Evolutionary conservation across 2,113 vertebrate genomes (phyloP), one percentile per base, ranked within the genome.

Genomic region (Ceyx melanurus): DNA sequence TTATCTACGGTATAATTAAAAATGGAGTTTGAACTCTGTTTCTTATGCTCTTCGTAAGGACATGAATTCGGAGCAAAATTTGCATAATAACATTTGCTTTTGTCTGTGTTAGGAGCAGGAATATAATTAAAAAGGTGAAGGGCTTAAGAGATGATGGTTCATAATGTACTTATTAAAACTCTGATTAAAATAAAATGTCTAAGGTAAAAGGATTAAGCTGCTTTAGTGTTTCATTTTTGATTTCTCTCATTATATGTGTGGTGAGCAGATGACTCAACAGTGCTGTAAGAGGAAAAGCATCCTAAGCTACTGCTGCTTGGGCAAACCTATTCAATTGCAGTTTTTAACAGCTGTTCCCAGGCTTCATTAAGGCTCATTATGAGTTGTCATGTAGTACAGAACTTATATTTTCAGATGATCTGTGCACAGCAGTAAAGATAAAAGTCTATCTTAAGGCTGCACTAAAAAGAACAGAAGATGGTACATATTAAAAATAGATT

Each of bases 311-410:
- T 86, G 95, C 92, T 96, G 96, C 95, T 93, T 93, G 95, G 96
- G 92, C 95, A 97, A 92, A 86, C 94, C 96, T 96, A 94, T 97
- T 97, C 95, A 96, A 96, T 51, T 95, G 75, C 95, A 95, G 97
- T 92, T 97, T 97, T 94, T 95, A 97, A 97, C 98, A 98, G 97
- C 97, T 98, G 97, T 96, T 98, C 96, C 95, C 96, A 87, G 86
- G 97, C 96, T 98, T 98, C 98, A 98, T 98, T 98, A 98, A 97
- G 96, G 93, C 96, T 98, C 97, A 98, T 98, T 98, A 98, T 94
- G 95, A 97, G 95, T 97, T 98, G 97, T 97, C 97, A 97, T 98
- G 97, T 97, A 97, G 97, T 96, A 89, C 93, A 95, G 97, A 97
- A 96, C 96, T 97, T 97, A 90, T 95, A 97, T 98, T 97, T 98